phyloP scores from a whole-genome alignment of 2,797 vertebrate species.

The Macropodus opercularis region DNA sequence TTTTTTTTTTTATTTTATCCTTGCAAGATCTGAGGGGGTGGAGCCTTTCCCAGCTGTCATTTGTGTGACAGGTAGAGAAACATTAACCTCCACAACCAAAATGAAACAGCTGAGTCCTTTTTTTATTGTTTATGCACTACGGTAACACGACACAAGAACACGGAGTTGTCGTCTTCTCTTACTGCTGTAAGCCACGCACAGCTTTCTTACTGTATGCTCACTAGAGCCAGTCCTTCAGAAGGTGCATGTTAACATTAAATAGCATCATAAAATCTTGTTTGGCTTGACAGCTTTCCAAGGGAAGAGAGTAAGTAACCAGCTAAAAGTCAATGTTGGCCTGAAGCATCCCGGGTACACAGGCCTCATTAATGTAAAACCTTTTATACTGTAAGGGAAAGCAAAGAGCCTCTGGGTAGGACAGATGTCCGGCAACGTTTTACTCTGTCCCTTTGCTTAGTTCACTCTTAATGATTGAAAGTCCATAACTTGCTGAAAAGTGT shows the following conservation, averaged over 20 bases:
- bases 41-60: too few species aligned
- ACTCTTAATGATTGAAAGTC: conserved; percentile 21
- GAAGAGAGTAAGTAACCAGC: conserved; percentile 57
- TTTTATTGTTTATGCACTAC: too few species aligned
- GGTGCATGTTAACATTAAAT: conserved; percentile 43
- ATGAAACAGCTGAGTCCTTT: too few species aligned
- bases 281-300: conserved; percentile 44
- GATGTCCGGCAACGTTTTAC: conserved; percentile 17
- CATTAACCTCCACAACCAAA: too few species aligned
- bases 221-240: conserved; percentile 34
- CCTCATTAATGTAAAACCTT: conserved; percentile 46
- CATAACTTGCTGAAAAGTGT: not conserved
- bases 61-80: too few species aligned
- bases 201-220: conserved; percentile 15
- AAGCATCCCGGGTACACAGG: conserved; percentile 40
- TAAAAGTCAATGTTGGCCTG: conserved; percentile 62
- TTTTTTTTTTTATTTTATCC: too few species aligned
- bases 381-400: conserved; percentile 34
- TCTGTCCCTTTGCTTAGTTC: conserved; percentile 13
- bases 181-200: not conserved
- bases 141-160: too few species aligned
- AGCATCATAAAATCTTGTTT: conserved; percentile 52
- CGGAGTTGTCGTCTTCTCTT: not conserved
- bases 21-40: too few species aligned
- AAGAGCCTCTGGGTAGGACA: conserved; percentile 23